phyloP scores from a whole-genome alignment of 2,888 invertebrate species.

The Andrena praecox region DNA sequence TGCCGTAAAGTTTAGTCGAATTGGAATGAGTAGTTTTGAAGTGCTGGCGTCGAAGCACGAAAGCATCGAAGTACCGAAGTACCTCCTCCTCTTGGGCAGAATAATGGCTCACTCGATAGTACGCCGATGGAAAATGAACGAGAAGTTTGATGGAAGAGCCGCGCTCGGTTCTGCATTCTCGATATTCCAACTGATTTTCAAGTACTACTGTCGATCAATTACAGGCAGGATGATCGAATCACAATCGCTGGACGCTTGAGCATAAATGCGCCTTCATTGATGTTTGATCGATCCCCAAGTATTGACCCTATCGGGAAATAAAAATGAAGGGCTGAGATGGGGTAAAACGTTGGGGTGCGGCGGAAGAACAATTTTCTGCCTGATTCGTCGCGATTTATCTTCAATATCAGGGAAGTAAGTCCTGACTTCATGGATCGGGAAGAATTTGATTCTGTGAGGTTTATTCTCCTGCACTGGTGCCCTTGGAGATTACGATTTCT shows the following conservation, averaged over 20 bases:
- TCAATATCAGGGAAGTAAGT: slow-evolving; percentile 7
- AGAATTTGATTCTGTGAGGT: neutral
- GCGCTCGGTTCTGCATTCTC: neutral
- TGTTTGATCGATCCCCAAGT: slow-evolving; percentile 23
- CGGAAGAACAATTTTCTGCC: slow-evolving; percentile 19
- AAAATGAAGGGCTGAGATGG: slow-evolving; percentile 8
- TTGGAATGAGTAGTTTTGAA: neutral
- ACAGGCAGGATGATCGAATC: slow-evolving; percentile 26
- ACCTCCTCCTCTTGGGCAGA: neutral
- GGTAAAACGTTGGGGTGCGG: neutral
- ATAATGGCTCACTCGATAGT: neutral
- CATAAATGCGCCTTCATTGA: slow-evolving; percentile 22
- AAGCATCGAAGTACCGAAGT: neutral
- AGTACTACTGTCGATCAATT: slow-evolving; percentile 16
- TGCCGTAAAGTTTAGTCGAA: neutral
- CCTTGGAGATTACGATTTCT: neutral
- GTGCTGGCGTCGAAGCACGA: neutral
- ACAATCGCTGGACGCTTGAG: neutral
- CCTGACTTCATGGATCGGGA: neutral
- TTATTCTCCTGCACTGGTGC: neutral
- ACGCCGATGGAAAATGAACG: slow-evolving; percentile 28
- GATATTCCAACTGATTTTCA: slow-evolving; percentile 18
- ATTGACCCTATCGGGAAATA: slow-evolving; percentile 18
- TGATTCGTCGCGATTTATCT: slow-evolving; percentile 21
- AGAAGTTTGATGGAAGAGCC: neutral